These are phyloP conservation scores for Heliconius aoede DNA, from an alignment of 2,888 invertebrate genomes.

Conservation along the genomic window DNA sequence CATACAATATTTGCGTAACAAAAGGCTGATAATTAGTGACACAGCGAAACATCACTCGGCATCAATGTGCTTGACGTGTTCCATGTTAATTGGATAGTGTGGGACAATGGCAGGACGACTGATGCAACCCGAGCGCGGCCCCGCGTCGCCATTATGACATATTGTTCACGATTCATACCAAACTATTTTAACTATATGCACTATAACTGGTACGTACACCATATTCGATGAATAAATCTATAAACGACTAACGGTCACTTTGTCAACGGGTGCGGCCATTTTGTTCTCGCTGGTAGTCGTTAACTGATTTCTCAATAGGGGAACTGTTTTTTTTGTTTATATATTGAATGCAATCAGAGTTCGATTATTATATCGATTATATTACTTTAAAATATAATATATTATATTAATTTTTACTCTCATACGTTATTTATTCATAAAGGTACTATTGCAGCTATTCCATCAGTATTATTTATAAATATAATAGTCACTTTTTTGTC, in stretches of 20 bases:
- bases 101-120: conserved; percentile 68
- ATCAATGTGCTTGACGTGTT: conserved; percentile 76
- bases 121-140: conserved; percentile 56
- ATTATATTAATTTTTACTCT: background rate
- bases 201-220: conserved; percentile 51
- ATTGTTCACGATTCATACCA: conserved; percentile 72
- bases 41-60: conserved; percentile 65
- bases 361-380: background rate
- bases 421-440: background rate
- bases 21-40: conserved; percentile 72
- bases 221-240: conserved; percentile 49
- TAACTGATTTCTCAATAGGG: conserved; percentile 30
- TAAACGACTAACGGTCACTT: conserved; percentile 42
- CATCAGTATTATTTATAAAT: background rate
- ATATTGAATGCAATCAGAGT: conserved; percentile 18
- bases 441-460: background rate
- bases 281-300: conserved; percentile 33
- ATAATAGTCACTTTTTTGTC: background rate
- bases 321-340: conserved; percentile 15
- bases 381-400: background rate
- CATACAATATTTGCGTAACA: conserved; percentile 55
- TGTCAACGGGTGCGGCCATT: conserved; percentile 38
- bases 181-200: conserved; percentile 59
- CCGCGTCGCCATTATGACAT: conserved; percentile 72
- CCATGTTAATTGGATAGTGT: conserved; percentile 77